These are phyloP conservation scores for Doris montereyensis DNA, from an alignment of 2,888 invertebrate genomes.

Conservation along the genomic window DNA sequence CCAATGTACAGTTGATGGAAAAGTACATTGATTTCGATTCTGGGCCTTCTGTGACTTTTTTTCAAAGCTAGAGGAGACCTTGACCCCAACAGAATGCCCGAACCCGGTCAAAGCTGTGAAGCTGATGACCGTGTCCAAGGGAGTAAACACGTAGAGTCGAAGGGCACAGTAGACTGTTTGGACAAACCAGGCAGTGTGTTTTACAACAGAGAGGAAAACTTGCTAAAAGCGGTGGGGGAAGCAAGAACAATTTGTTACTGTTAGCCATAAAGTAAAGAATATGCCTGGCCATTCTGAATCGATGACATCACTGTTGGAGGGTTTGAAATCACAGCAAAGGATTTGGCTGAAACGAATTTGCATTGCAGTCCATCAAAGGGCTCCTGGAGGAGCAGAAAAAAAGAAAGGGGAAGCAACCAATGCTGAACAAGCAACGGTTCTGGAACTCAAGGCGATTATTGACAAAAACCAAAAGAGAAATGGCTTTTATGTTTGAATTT, in stretches of 20 bases:
- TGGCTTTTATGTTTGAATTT: too few relatives aligned
- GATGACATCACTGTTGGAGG: too few relatives aligned
- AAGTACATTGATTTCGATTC: too few relatives aligned
- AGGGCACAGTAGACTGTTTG: too few relatives aligned
- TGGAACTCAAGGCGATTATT: background rate
- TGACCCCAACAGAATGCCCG: background rate
- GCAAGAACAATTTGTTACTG: too few relatives aligned
- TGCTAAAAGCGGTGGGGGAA: too few relatives aligned
- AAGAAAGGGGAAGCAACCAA: background rate
- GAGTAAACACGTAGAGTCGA: background rate
- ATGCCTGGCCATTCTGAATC: too few relatives aligned
- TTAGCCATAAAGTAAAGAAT: too few relatives aligned
- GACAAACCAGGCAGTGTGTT: too few relatives aligned
- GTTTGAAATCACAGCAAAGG: background rate
- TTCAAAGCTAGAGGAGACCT: background rate
- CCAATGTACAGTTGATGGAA: too few relatives aligned
- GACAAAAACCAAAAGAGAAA: background rate
- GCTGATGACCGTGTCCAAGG: background rate
- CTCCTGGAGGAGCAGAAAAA: constrained; percentile 7
- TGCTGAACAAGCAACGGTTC: background rate
- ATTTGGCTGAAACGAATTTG: background rate
- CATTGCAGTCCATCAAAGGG: background rate
- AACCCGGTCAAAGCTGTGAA: background rate
- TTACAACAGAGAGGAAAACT: too few relatives aligned
- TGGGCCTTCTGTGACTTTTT: background rate